These are phyloP conservation scores for Heteractis magnifica DNA, from an alignment of 92 coral and sea anemone species.

Conservation along the genomic window DNA sequence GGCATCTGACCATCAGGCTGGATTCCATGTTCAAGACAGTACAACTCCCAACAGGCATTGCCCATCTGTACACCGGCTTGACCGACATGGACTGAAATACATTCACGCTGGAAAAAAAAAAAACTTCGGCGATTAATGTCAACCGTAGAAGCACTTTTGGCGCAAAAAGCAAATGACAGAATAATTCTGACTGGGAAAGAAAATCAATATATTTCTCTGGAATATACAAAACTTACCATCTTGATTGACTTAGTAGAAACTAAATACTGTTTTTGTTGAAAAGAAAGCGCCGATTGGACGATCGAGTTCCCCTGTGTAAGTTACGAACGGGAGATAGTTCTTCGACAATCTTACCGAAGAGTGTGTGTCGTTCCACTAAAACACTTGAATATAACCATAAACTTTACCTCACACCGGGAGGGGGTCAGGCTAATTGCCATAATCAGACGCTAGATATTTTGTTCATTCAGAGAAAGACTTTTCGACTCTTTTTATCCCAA, in stretches of 20 bases:
- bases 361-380: constrained; percentile 5
- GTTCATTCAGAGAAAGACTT: not conserved
- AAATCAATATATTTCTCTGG: not conserved
- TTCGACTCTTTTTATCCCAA: not conserved
- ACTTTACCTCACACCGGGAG: not conserved
- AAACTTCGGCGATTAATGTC: not conserved
- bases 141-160: not conserved
- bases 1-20: constrained; percentile 95
- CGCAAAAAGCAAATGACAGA: not conserved
- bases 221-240: constrained; percentile 6
- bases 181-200: not conserved
- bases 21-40: constrained; percentile 89
- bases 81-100: constrained; percentile 82
- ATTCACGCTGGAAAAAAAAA: constrained; percentile 62
- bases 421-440: constrained; percentile 8
- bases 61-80: constrained; percentile 93
- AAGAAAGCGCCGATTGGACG: not conserved
- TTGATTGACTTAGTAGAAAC: not conserved
- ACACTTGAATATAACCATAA: constrained; percentile 6
- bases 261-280: not conserved
- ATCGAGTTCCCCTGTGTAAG: constrained; percentile 28
- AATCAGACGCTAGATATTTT: not conserved
- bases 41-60: constrained; percentile 89
- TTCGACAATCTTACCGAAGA: constrained; percentile 21
- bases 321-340: constrained; percentile 31